Base-by-base conservation (phyloP, 2,797 vertebrate genomes). In the Telmatherina bonti region DNA sequence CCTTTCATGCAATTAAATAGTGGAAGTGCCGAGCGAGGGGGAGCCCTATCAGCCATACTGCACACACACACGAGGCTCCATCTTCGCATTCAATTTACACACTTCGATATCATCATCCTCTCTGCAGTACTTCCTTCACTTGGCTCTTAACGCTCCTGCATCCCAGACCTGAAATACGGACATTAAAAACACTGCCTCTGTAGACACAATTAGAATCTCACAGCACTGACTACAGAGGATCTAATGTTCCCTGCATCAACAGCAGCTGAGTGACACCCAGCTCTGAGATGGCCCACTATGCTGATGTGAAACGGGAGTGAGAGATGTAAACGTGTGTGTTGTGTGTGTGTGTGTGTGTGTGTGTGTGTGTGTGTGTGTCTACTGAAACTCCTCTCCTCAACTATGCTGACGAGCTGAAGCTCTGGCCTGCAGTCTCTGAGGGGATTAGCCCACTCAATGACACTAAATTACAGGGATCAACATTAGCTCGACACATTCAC, bases 1-100 rank as follows among this genome's bases (percentile, higher is more conserved):
- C 92, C 92, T 93, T 94, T 94, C 92, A 94, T 94, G 92, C 93
- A 94, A 93, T 94, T 95, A 94, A 95, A 93, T 90, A 91, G 93
- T 93, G 91, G 90, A 92, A 93, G 89, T 93, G 90, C 85, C 71
- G 87, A 89, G 92, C 84, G 89, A 91, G 89, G 88, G 91, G 92
- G 92, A 90, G 92, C 91, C 90, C 89, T 93, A 93, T 94, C 93
- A 93, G 92, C 90, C 82, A 74, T 47, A 60, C 88, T 89, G 90
- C 90, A 92, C 91, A 92, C 92, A 88, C 89, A 86, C 90, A 78
- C 82, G 78, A 72, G 72, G 83, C 89, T 89, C 86, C 92, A 93
- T 92, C 91, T 93, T 88, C 88, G 91, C 87, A 88, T 93, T 93
- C 90, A 92, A 90, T 93, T 93, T 91, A 93, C 90, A 93, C 90